Conservation (phyloP, 2,113 vertebrate species). For the Lepus timidus region DNA sequence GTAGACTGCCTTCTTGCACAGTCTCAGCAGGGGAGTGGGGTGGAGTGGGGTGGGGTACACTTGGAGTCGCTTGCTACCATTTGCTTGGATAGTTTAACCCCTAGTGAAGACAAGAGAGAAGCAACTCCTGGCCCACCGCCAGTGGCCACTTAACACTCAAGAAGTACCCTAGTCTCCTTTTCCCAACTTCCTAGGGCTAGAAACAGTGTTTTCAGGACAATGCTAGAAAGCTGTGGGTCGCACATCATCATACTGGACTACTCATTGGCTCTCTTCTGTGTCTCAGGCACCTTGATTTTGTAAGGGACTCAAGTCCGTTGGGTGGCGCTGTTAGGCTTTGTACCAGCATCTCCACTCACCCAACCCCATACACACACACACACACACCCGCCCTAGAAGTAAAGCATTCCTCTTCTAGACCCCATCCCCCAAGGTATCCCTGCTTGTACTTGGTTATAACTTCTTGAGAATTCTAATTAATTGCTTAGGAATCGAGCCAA, state of each 20-base stretch:
- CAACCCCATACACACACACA: background rate
- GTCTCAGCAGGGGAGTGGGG: background rate
- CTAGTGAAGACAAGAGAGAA: background rate
- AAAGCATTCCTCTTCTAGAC: background rate
- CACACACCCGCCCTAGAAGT: background rate
- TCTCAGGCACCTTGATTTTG: background rate
- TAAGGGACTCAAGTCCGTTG: background rate
- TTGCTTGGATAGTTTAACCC: conserved; percentile 14
- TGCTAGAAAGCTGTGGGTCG: background rate
- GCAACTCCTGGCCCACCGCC: background rate
- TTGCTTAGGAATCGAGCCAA: background rate
- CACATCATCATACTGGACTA: background rate
- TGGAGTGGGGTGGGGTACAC: background rate
- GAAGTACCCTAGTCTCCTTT: background rate
- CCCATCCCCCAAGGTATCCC: background rate
- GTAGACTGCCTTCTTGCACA: background rate
- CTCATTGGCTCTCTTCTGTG: background rate
- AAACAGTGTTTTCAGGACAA: background rate
- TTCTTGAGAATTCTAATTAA: background rate
- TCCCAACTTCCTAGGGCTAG: background rate
- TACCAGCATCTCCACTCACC: background rate
- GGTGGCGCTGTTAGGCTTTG: background rate
- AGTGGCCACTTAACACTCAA: background rate
- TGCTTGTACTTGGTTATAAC: background rate
- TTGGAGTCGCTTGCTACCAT: background rate